Percentiles rank a stretch among this genome's conserved stretches.
phyloP scores from a whole-genome alignment of 30 jellyfish, hydroid and myxozoan species.

The Aurelia coerulea region DNA sequence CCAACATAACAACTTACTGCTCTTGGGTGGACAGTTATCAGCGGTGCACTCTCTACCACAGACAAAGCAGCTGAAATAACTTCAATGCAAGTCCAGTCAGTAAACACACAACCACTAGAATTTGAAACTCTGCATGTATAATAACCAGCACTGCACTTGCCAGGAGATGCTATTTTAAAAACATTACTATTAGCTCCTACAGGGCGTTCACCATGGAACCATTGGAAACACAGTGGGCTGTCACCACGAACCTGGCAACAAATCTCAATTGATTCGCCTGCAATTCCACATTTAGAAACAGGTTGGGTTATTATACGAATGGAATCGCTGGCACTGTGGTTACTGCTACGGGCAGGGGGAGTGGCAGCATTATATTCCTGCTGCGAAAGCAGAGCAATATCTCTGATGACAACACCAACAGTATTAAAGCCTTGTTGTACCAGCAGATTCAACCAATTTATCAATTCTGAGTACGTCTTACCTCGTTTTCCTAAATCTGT shows the following conservation, averaged over 20 bases:
- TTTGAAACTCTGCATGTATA: conserved; percentile 84
- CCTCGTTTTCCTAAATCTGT: conserved; percentile 71
- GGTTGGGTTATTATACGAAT: conserved; percentile 60
- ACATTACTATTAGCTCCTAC: conserved; percentile 24
- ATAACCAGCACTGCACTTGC: conserved; percentile 51
- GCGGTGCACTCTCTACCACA: conserved; percentile 52
- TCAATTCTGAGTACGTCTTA: conserved; percentile 48
- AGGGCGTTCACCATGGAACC: conserved; percentile 66
- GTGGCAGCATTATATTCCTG: too few species aligned
- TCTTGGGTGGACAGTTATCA: conserved; percentile 84
- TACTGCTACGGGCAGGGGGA: not conserved
- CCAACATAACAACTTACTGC: conserved; percentile 55
- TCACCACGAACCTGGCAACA: conserved; percentile 70
- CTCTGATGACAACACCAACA: conserved; percentile 1
- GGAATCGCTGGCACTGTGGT: not conserved
- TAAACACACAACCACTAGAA: conserved; percentile 41
- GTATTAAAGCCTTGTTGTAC: conserved; percentile 27
- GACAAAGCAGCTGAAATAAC: conserved; percentile 24
- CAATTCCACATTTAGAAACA: conserved; percentile 13
- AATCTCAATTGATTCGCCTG: conserved; percentile 53
- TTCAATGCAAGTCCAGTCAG: conserved; percentile 80
- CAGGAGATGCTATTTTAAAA: conserved; percentile 32
- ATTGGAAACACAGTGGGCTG: conserved; percentile 63
- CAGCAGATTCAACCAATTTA: conserved; percentile 34
- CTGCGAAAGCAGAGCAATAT: conserved; percentile 9